A percentile compares a stretch with the other conserved stretches of the same genome.
These are phyloP conservation scores for Chiroxiphia lanceolata DNA, from an alignment of 2,797 vertebrate genomes.

Conservation along the genomic window DNA sequence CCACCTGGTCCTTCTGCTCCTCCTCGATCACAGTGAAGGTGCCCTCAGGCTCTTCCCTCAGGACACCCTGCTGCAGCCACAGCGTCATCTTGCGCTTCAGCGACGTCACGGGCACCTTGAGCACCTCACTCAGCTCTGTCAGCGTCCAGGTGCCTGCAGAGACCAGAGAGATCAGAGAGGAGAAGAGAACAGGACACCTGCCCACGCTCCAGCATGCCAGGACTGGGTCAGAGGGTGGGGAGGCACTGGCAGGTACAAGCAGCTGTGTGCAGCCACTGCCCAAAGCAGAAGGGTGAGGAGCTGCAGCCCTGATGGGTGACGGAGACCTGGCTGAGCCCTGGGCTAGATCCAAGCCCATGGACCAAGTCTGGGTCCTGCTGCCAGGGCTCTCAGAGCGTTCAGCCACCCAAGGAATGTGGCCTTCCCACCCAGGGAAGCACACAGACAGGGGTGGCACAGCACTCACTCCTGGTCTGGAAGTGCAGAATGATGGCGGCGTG, in stretches of 20 bases:
- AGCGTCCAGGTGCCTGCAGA: constrained; percentile 85
- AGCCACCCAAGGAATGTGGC: fast-evolving
- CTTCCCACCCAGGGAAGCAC: background rate
- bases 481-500: constrained; percentile 94
- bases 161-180: fast-evolving
- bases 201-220: background rate
- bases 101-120: constrained; percentile 86
- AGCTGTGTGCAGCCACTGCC: background rate
- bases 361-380: background rate
- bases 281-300: background rate
- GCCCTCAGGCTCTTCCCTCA: constrained; percentile 86
- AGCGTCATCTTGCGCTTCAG: constrained; percentile 90
- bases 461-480: constrained; percentile 92
- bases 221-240: background rate
- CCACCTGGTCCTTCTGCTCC: constrained; percentile 85
- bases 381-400: background rate
- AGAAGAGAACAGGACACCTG: background rate
- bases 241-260: background rate
- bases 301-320: background rate
- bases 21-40: constrained; percentile 90
- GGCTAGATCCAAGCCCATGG: background rate
- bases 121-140: constrained; percentile 87
- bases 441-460: background rate
- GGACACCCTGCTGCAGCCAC: constrained; percentile 95
- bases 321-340: background rate